These are phyloP conservation scores for Myiagra hebetior DNA, from an alignment of 2,113 vertebrate species.

Conservation along the genomic window DNA sequence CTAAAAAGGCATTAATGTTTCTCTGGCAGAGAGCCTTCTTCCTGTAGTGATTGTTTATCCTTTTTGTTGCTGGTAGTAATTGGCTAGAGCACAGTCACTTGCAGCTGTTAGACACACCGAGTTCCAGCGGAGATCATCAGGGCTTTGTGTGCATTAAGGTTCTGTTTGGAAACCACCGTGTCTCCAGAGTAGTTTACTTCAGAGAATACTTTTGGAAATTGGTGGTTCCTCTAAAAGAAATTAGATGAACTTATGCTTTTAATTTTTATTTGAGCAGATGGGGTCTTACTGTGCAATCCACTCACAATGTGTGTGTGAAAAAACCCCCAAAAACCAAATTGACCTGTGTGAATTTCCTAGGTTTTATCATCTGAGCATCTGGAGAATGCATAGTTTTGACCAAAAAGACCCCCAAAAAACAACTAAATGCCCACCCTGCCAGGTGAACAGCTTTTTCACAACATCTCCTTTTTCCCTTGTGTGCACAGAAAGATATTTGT, in stretches of 20 bases:
- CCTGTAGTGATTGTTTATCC: slow-evolving; percentile 63
- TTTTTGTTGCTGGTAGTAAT: slow-evolving; percentile 68
- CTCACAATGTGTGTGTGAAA: neutral
- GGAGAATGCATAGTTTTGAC: neutral
- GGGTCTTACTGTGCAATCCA: neutral
- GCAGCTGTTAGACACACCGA: slow-evolving; percentile 65
- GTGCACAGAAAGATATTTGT: neutral
- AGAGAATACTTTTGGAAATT: neutral
- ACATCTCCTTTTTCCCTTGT: neutral
- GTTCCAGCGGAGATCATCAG: slow-evolving; percentile 53
- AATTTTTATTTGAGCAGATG: neutral
- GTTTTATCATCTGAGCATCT: neutral
- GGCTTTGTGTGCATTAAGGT: slow-evolving; percentile 19
- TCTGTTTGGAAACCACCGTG: slow-evolving; percentile 19
- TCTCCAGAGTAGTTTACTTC: slow-evolving; percentile 7
- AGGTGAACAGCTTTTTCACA: neutral
- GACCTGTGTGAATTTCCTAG: neutral
- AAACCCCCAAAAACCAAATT: rapidly evolving
- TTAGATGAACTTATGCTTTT: neutral
- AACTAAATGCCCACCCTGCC: neutral
- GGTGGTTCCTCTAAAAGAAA: neutral
- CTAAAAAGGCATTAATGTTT: slow-evolving; percentile 71
- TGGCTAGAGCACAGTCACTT: slow-evolving; percentile 66
- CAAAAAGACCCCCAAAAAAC: neutral
- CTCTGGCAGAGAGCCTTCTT: slow-evolving; percentile 42